phyloP scores from a whole-genome alignment of 23 tunicate genomes.

The Phallusia fumigata region DNA sequence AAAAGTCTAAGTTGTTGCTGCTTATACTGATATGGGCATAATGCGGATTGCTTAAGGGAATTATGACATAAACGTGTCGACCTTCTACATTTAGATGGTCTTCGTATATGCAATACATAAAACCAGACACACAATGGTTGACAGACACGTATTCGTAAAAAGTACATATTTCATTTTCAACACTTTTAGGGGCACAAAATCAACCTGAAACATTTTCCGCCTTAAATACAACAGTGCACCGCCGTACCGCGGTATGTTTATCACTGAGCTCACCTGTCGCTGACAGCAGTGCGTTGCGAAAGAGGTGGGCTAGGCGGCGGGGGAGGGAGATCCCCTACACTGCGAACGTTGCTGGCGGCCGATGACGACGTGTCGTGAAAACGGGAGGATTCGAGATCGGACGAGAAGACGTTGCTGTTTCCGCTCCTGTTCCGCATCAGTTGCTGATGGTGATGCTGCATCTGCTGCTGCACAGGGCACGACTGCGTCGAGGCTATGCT shows the following conservation, averaged over 20 bases:
- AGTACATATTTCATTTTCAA: too few species aligned
- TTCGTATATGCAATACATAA: too few species aligned
- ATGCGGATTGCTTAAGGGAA: too few species aligned
- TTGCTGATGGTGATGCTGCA: slow-evolving; percentile 37
- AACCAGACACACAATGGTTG: too few species aligned
- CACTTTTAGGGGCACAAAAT: too few species aligned
- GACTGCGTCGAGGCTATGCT: slow-evolving; percentile 26
- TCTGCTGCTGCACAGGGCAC: slow-evolving; percentile 14
- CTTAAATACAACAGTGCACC: not conserved
- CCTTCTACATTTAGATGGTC: too few species aligned
- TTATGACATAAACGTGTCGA: too few species aligned
- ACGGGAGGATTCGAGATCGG: not conserved
- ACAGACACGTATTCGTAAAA: too few species aligned
- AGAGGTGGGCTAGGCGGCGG: slow-evolving; percentile 74
- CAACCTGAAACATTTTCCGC: too few species aligned
- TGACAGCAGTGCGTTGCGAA: slow-evolving; percentile 54
- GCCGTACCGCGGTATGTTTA: not conserved
- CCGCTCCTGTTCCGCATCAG: slow-evolving; percentile 26
- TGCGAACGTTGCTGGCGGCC: slow-evolving; percentile 6
- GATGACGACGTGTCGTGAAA: slow-evolving; percentile 12
- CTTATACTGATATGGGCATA: too few species aligned
- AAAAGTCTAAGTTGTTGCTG: too few species aligned
- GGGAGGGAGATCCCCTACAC: slow-evolving; percentile 47
- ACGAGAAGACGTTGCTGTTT: slow-evolving; percentile 8
- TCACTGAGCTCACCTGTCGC: slow-evolving; percentile 53